phyloP scores from a whole-genome alignment of 2,113 vertebrate genomes.

The Odobenus rosmarus region DNA sequence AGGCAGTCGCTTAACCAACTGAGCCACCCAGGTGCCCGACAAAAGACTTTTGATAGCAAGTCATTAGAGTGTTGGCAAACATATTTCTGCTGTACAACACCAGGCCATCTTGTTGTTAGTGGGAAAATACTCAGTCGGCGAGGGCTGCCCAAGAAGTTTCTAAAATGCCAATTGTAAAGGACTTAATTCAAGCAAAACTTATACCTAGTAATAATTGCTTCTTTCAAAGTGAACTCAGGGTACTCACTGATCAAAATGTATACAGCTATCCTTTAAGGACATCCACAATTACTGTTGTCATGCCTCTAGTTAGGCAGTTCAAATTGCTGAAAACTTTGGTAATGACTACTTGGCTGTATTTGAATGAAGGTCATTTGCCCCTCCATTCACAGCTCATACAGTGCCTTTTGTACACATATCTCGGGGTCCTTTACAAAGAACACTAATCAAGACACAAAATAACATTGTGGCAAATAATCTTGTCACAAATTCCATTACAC shows the following conservation, averaged over 20 bases:
- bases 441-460: conserved; percentile 88
- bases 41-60: conserved; percentile 14
- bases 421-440: conserved; percentile 86
- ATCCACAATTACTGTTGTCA: conserved; percentile 84
- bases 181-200: conserved; percentile 68
- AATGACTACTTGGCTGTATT: conserved; percentile 87
- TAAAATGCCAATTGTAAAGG: conserved; percentile 62
- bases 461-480: conserved; percentile 88
- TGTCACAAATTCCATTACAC: conserved; percentile 89
- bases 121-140: not conserved
- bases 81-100: not conserved
- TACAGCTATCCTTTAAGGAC: conserved; percentile 83
- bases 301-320: conserved; percentile 85
- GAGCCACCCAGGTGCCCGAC: not conserved
- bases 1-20: too few relatives aligned
- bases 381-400: conserved; percentile 81
- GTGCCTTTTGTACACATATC: conserved; percentile 79
- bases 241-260: conserved; percentile 83
- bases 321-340: conserved; percentile 88
- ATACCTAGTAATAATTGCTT: conserved; percentile 65
- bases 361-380: conserved; percentile 85
- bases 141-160: conserved; percentile 31
- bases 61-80: conserved; percentile 23
- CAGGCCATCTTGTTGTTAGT: not conserved
- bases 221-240: conserved; percentile 79